Conservation (phyloP, 2,113 vertebrate species). For the Carassius gibelio region DNA sequence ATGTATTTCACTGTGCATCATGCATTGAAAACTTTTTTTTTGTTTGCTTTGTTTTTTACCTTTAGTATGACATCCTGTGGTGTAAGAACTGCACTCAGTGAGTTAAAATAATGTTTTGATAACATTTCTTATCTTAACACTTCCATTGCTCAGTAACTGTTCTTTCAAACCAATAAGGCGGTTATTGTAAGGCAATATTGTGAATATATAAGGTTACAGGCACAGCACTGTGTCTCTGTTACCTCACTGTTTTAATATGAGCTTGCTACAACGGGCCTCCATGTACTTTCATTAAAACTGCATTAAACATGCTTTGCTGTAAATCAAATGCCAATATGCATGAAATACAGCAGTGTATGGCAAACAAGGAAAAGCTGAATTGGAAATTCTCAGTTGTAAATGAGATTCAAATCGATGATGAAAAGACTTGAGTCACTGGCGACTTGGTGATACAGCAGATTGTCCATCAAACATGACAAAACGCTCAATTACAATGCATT, state of each 20-base stretch:
- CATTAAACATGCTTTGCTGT: not conserved
- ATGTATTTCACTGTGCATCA: not conserved
- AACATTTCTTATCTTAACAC: not conserved
- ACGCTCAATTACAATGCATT: not conserved
- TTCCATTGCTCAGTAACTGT: not conserved
- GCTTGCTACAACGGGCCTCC: not conserved
- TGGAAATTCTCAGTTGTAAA: not conserved
- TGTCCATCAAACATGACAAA: slow-evolving; percentile 28
- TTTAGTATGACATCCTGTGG: not conserved
- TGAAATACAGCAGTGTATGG: not conserved
- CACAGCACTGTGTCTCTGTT: not conserved
- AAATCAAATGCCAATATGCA: not conserved
- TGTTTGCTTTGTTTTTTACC: not conserved
- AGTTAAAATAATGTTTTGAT: slow-evolving; percentile 2
- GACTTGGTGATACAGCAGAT: not conserved
- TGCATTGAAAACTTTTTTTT: not conserved
- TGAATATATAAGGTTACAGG: not conserved
- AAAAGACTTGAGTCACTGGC: not conserved
- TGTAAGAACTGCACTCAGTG: not conserved
- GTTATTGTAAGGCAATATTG: not conserved
- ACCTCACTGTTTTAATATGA: not conserved
- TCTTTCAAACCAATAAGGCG: not conserved
- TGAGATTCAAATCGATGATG: not conserved
- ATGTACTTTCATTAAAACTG: slow-evolving; percentile 15
- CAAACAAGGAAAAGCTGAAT: slow-evolving; percentile 10